These are phyloP conservation scores for Thysanoteuthis rhombus DNA, from an alignment of 2,888 invertebrate species.

Conservation along the genomic window DNA sequence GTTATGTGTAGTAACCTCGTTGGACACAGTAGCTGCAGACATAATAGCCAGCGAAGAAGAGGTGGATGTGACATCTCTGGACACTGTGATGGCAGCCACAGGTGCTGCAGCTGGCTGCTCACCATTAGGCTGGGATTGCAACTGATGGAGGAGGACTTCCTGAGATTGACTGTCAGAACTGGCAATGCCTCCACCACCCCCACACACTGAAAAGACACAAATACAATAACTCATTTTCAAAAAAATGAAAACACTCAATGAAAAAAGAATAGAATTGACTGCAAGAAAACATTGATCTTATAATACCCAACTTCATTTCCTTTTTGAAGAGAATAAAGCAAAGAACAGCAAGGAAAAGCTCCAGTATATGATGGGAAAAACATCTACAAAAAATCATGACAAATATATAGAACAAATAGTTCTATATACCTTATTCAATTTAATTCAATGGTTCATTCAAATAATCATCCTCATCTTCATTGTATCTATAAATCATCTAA, in stretches of 20 bases:
- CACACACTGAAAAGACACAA: constrained; percentile 18
- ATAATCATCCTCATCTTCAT: not conserved
- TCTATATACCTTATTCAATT: not conserved
- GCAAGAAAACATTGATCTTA: not conserved
- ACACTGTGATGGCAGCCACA: not conserved
- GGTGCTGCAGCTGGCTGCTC: not conserved
- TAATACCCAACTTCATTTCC: not conserved
- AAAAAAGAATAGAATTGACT: not conserved
- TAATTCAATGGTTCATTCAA: not conserved
- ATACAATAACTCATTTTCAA: not conserved
- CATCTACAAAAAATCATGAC: too few species aligned
- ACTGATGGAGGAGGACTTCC: constrained; percentile 28
- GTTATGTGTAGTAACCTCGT: not conserved
- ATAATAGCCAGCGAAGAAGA: not conserved
- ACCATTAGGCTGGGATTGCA: constrained; percentile 15
- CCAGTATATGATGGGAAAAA: not conserved
- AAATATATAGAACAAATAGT: not conserved
- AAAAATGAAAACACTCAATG: too few species aligned
- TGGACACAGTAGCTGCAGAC: not conserved
- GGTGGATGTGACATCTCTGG: constrained; percentile 25
- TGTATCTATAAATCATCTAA: not conserved
- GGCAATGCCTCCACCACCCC: constrained; percentile 26
- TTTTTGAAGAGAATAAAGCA: too few species aligned
- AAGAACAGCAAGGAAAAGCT: not conserved
- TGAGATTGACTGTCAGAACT: constrained; percentile 29